phyloP scores from a whole-genome alignment of 2,113 vertebrate species.

The Carettochelys insculpta region DNA sequence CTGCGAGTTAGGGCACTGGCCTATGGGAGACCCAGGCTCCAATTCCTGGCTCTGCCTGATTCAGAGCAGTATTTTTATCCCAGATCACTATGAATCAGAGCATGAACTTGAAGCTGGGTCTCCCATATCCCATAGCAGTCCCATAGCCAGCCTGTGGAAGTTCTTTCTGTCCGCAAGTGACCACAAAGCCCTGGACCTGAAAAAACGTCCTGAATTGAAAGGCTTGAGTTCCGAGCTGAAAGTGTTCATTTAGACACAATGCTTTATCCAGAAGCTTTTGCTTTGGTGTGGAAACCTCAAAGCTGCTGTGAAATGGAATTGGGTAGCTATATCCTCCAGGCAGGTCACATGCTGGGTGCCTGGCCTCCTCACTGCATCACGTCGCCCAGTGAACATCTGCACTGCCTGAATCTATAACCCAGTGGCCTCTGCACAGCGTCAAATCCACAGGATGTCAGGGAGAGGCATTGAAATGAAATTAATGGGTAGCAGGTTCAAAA shows the following conservation, averaged over 20 bases:
- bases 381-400: neutral
- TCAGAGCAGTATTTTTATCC: neutral
- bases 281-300: neutral
- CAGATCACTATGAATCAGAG: neutral
- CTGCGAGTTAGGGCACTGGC: neutral
- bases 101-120: neutral
- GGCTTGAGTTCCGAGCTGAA: neutral
- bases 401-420: neutral
- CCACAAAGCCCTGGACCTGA: neutral
- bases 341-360: neutral
- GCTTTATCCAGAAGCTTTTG: neutral
- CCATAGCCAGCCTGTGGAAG: neutral
- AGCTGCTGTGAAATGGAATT: neutral
- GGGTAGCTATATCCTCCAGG: neutral
- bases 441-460: neutral
- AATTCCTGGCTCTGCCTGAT: neutral
- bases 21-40: neutral
- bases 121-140: neutral
- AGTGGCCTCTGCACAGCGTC: neutral
- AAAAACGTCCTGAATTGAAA: neutral
- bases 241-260: neutral
- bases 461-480: too few relatives aligned
- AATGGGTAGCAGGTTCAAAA: too few relatives aligned
- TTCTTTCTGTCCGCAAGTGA: neutral
- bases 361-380: neutral